Percentiles rank a stretch among this genome's conserved stretches.
Conservation (phyloP, 2,113 vertebrate species). For the Dunckerocampus dactyliophorus region DNA sequence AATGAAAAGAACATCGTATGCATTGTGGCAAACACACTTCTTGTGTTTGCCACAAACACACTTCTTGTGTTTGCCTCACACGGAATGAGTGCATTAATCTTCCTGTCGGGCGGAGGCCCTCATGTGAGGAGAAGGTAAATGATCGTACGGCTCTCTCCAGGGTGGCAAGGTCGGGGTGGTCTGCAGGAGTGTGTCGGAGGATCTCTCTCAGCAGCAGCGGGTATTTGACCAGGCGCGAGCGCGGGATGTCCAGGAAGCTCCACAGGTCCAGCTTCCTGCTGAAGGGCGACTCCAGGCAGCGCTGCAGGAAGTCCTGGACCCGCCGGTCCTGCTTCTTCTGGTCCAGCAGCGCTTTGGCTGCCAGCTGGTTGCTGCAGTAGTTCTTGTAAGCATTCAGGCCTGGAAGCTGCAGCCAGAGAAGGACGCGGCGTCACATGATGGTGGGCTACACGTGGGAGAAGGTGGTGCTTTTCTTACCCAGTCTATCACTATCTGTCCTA, state of each 20-base stretch:
- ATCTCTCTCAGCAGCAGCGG: slow-evolving; percentile 92
- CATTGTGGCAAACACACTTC: too few species aligned
- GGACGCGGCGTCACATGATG: background rate
- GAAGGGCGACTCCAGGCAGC: slow-evolving; percentile 96
- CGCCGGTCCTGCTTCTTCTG: slow-evolving; percentile 93
- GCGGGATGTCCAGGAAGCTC: slow-evolving; percentile 97
- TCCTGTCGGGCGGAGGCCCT: too few species aligned
- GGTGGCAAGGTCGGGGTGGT: slow-evolving; percentile 79
- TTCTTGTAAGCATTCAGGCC: slow-evolving; percentile 88
- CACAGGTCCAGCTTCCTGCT: slow-evolving; percentile 97
- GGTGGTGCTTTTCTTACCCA: slow-evolving; percentile 77
- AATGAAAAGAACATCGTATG: too few species aligned
- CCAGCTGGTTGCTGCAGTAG: slow-evolving; percentile 96
- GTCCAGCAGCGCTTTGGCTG: slow-evolving; percentile 94
- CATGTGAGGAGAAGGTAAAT: too few species aligned
- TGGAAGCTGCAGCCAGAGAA: slow-evolving; percentile 74
- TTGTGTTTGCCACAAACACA: too few species aligned
- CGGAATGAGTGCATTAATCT: too few species aligned
- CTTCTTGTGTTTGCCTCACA: too few species aligned
- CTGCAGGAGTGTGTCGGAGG: slow-evolving; percentile 86
- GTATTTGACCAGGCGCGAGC: slow-evolving; percentile 94
- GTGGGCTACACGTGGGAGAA: too few species aligned
- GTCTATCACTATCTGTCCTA: slow-evolving; percentile 88
- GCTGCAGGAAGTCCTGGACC: slow-evolving; percentile 95
- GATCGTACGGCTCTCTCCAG: slow-evolving; percentile 86